These are phyloP conservation scores for Percopsis omiscomaycus DNA, from an alignment of 2,797 vertebrate species.

Conservation along the genomic window DNA sequence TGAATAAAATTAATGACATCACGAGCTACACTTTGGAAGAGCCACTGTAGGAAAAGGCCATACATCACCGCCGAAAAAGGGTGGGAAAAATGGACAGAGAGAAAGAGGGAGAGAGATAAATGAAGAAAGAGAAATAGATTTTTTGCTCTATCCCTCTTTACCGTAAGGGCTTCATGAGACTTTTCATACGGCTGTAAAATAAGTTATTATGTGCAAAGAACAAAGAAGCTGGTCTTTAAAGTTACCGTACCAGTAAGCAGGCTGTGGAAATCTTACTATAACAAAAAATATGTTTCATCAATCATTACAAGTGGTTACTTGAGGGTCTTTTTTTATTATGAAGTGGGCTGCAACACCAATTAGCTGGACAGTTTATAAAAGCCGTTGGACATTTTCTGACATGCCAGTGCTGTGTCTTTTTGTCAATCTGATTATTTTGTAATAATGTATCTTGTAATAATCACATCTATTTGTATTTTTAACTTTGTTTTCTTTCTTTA, in stretches of 20 bases:
- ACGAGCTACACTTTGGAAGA: constrained; percentile 80
- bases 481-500: constrained; percentile 31
- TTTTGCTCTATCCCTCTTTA: constrained; percentile 51
- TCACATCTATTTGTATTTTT: background rate
- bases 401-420: constrained; percentile 10
- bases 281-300: no score
- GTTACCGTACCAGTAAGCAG: background rate
- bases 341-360: background rate
- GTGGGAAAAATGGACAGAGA: constrained; percentile 27
- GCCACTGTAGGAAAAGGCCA: constrained; percentile 78
- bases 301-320: no score
- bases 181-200: constrained; percentile 25
- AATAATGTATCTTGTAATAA: no score
- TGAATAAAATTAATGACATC: constrained; percentile 86
- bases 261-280: no score
- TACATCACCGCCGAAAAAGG: constrained; percentile 71
- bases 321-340: no score
- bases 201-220: constrained; percentile 28
- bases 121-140: constrained; percentile 9
- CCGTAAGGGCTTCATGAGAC: constrained; percentile 23
- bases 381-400: background rate
- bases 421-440: constrained; percentile 4
- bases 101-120: constrained; percentile 9
- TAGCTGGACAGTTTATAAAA: background rate
- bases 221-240: background rate